These are phyloP conservation scores for Apotomis betuletana DNA, from an alignment of 2,888 invertebrate genomes.

Conservation along the genomic window DNA sequence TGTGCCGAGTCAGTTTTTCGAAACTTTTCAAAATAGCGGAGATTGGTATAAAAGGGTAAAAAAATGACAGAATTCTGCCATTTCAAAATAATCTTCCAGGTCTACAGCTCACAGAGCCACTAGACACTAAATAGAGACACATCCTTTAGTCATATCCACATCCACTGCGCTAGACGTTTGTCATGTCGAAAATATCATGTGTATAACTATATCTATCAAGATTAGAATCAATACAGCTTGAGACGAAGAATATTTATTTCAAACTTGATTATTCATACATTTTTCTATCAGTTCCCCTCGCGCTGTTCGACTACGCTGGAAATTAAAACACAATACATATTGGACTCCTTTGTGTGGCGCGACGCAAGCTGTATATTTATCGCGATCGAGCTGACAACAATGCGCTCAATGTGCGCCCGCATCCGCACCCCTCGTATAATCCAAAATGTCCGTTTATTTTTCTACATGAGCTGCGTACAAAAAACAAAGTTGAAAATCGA, in stretches of 20 bases:
- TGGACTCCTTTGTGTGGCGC: slow-evolving; percentile 44
- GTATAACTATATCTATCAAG: background rate
- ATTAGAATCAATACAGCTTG: background rate
- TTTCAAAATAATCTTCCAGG: too few species aligned
- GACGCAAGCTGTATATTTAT: slow-evolving; percentile 76
- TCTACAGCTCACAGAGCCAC: too few species aligned
- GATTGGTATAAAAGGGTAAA: too few species aligned
- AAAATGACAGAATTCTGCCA: too few species aligned
- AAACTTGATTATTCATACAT: background rate
- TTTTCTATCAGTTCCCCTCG: background rate
- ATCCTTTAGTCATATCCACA: too few species aligned
- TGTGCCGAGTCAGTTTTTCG: too few species aligned
- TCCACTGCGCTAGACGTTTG: too few species aligned
- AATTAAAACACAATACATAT: slow-evolving; percentile 54
- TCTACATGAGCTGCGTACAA: slow-evolving; percentile 74
- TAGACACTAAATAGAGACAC: too few species aligned
- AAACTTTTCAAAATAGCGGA: too few species aligned
- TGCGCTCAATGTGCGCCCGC: slow-evolving; percentile 69
- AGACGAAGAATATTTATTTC: background rate
- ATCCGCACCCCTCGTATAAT: slow-evolving; percentile 77
- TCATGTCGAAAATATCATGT: background rate
- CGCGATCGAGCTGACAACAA: slow-evolving; percentile 71
- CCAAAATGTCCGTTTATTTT: slow-evolving; percentile 83
- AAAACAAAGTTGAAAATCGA: slow-evolving; percentile 69
- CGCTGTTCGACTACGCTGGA: slow-evolving; percentile 48